These are phyloP conservation scores for Halictus quadricinctus DNA, from an alignment of 2,888 invertebrate species.

Conservation along the genomic window DNA sequence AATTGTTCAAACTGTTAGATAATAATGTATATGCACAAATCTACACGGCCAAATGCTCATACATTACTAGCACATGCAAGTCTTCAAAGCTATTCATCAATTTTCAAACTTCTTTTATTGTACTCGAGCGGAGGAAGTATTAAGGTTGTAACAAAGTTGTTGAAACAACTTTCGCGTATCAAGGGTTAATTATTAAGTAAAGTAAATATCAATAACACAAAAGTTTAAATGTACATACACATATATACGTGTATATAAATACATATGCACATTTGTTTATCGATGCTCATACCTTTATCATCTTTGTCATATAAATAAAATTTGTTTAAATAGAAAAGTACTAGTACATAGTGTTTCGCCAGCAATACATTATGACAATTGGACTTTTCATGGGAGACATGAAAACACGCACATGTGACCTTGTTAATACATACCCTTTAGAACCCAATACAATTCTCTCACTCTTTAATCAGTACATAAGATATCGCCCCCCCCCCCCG, in stretches of 20 bases:
- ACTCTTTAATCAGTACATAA: conserved; percentile 53
- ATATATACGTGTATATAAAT: conserved; percentile 30
- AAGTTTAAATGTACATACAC: conserved; percentile 41
- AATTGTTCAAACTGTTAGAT: conserved; percentile 7
- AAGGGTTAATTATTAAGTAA: conserved; percentile 40
- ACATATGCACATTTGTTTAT: conserved; percentile 6
- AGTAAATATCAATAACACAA: conserved; percentile 41
- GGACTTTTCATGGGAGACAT: conserved; percentile 46
- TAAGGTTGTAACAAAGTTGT: conserved; percentile 46
- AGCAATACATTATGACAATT: conserved; percentile 53
- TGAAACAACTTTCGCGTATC: conserved; percentile 43
- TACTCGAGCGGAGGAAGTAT: conserved; percentile 56
- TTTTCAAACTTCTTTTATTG: conserved; percentile 33
- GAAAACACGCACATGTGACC: conserved; percentile 53
- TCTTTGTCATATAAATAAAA: conserved; percentile 49
- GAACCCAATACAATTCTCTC: conserved; percentile 43
- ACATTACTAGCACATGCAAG: conserved; percentile 17
- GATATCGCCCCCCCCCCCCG: conserved; percentile 18
- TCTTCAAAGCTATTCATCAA: conserved; percentile 28
- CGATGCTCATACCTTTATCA: background rate
- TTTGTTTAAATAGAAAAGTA: conserved; percentile 51
- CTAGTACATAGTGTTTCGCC: conserved; percentile 46
- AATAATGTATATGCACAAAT: conserved; percentile 53
- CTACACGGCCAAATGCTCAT: conserved; percentile 30
- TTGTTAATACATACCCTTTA: conserved; percentile 38